A percentile compares a stretch with the other conserved stretches of the same genome.
phyloP scores from a whole-genome alignment of 2,113 vertebrate genomes.

The Cyphomyrus discorhynchus region DNA sequence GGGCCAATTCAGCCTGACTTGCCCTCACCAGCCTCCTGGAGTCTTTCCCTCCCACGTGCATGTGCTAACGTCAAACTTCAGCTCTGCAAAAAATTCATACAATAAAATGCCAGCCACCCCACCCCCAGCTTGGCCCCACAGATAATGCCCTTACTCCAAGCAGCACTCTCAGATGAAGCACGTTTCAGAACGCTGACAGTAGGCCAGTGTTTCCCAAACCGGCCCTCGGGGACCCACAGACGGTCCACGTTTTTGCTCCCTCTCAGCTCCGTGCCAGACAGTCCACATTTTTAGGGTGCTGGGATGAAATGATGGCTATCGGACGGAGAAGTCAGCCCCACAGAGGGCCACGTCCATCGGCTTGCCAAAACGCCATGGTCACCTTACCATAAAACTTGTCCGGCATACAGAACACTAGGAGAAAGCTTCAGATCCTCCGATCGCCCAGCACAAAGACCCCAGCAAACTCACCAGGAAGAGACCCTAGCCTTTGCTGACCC shows the following conservation, averaged over 20 bases:
- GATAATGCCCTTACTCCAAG: not conserved
- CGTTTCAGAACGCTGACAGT: not conserved
- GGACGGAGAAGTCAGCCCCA: not conserved
- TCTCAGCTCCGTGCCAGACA: not conserved
- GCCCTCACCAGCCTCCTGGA: conserved; percentile 22
- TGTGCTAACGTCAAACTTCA: conserved; percentile 2
- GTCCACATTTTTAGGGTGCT: not conserved
- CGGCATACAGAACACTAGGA: not conserved
- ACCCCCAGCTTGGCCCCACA: not conserved
- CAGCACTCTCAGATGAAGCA: not conserved
- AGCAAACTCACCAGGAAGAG: conserved; percentile 3
- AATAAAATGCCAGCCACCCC: not conserved
- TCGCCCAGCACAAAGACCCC: not conserved
- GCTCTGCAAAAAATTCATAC: not conserved
- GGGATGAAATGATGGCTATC: not conserved
- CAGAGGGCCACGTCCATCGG: not conserved
- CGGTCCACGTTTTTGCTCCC: not conserved
- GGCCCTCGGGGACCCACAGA: not conserved
- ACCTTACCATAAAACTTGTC: not conserved
- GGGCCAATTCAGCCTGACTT: conserved; percentile 36
- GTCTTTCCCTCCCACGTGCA: conserved; percentile 18
- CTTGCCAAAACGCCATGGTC: not conserved
- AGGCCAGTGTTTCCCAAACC: not conserved
- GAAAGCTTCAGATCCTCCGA: not conserved
- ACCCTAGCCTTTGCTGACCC: not conserved